Evolutionary conservation across 1,140 invertebrate genomes (phyloP).

Genomic region (Drosophila watanabei): DNA sequence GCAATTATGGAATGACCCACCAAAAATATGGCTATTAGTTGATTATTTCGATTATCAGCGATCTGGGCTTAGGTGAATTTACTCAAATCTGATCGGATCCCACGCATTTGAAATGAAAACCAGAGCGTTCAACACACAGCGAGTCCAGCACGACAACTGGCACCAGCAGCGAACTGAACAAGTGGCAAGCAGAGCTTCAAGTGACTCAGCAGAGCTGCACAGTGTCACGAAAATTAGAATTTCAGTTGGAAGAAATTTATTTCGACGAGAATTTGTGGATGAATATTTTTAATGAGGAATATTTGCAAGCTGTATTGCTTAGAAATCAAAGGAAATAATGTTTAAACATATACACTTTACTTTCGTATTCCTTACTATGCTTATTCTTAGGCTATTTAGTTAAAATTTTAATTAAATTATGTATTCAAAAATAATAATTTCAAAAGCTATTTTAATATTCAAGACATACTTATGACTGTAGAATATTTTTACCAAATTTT

Average conservation of each 20-base stretch:
- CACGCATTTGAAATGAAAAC: constrained; percentile 56
- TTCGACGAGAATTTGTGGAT: not conserved
- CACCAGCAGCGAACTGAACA: constrained; percentile 25
- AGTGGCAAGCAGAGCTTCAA: constrained; percentile 62
- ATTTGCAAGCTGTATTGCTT: too few relatives aligned
- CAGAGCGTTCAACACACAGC: constrained; percentile 72
- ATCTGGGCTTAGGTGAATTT: not conserved
- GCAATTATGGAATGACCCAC: constrained; percentile 36
- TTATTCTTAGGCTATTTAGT: too few relatives aligned
- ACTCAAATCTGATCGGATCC: constrained; percentile 9
- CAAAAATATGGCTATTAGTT: constrained; percentile 15
- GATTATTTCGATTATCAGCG: constrained; percentile 22
- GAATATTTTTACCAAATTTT: not conserved
- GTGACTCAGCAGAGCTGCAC: constrained; percentile 65
- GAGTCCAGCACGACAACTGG: constrained; percentile 75
- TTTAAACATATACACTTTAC: too few relatives aligned
- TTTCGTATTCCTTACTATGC: too few relatives aligned
- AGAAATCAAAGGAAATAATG: too few relatives aligned
- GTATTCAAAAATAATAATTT: too few relatives aligned
- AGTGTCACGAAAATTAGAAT: constrained; percentile 27
- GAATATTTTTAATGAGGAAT: not conserved
- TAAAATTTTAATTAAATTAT: too few relatives aligned
- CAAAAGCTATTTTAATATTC: not conserved
- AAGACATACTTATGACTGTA: not conserved
- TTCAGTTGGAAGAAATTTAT: not conserved